A percentile compares a stretch with the other conserved stretches of the same genome.
Evolutionary conservation across 2,797 vertebrate genomes (phyloP).

Genomic region (Lacerta viridis): DNA sequence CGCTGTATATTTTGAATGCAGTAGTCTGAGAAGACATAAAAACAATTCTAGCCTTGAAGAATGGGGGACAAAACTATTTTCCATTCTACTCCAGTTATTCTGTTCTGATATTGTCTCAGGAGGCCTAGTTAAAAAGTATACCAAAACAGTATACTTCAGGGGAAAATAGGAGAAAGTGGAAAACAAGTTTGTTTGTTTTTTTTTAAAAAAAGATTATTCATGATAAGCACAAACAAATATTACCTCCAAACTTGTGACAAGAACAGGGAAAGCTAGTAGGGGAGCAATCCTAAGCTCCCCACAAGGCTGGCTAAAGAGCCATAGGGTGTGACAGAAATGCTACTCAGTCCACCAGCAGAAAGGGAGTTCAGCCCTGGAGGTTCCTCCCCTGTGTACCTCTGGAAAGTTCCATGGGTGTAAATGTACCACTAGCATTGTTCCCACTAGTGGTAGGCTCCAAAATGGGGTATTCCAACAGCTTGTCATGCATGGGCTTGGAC

Average conservation of each 20-base stretch:
- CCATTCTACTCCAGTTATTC: not conserved
- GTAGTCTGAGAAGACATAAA: slow-evolving; percentile 17
- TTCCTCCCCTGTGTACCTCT: not conserved
- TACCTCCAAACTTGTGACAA: not conserved
- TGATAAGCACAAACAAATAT: not conserved
- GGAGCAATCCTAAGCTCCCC: not conserved
- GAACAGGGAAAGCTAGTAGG: not conserved
- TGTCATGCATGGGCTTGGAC: not conserved
- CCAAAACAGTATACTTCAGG: not conserved
- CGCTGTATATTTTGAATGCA: not conserved
- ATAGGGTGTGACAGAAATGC: not conserved
- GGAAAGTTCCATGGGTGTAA: not conserved
- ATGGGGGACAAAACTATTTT: not conserved
- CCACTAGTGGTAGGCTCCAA: not conserved
- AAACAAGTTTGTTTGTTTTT: not conserved
- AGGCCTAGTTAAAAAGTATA: not conserved
- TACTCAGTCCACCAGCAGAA: not conserved
- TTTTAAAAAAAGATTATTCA: not conserved
- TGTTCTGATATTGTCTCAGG: not conserved
- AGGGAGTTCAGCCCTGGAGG: not conserved
- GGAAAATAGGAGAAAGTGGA: not conserved
- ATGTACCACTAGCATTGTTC: not conserved
- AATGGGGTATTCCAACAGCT: not conserved
- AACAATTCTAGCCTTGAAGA: slow-evolving; percentile 3
- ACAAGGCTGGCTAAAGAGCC: not conserved